Evolutionary conservation across 2,797 vertebrate species (phyloP), one percentile per base, ranked within the genome.

Genomic region (Neopelma chrysocephalum): DNA sequence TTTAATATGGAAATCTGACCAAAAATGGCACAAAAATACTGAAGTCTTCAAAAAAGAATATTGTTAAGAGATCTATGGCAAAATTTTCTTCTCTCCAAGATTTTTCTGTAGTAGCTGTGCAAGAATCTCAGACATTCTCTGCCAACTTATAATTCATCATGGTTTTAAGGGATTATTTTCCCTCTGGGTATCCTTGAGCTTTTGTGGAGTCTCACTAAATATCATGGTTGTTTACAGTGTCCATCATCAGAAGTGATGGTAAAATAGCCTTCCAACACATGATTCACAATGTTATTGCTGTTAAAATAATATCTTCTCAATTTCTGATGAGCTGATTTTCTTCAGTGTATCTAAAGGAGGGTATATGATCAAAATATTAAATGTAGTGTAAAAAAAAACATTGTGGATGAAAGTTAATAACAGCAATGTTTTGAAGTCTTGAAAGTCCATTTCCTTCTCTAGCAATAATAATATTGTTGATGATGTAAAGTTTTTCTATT

Each of bases 261-360:
- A 82, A 94, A 96, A 95, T 57, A 92, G 36, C 54, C 53, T 93
- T 94, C 53, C 32, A 70, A 75, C 47, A 56, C 50, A 86, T 22
- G 85, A 92, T 93, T 94, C 90, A 92, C 34, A 83, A 26, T 3
- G 17, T 87, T 89, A 85, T 53, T 94, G 32, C 61, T 88, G 66
- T 93, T 96, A 85, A 96, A 91, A 95, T 87, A 94, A 89, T 86
- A 57, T 75, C 78, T 81, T 82, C 92, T 64, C 38, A 54, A 62
- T 91, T 89, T 88, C 43, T 88, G 68, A 78, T 75, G 54, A 89
- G 51, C 23, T 82, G 73, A 69, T 91, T 91, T 94, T 90, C 58
- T 83, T 94, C 86, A 90, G 27, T 60, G 25, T 34, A 10, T 91
- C 62, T 91, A n/a, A 89, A 91, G 31, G 58, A 53, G 42, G 11